Base-by-base conservation (phyloP, 2,797 vertebrate genomes). In the Rhinogobio ventralis region DNA sequence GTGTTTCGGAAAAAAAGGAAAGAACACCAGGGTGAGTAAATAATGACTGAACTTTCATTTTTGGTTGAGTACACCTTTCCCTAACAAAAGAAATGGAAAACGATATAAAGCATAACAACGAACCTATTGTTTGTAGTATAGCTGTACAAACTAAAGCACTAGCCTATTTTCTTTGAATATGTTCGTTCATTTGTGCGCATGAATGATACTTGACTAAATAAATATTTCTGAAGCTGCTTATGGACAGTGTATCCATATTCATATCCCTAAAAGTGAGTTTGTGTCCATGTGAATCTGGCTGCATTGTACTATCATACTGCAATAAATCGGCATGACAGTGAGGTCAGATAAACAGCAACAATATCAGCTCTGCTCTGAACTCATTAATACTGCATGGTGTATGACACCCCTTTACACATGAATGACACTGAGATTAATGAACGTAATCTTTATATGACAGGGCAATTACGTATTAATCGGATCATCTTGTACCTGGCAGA, bases 401-500 rank as follows among this genome's bases (percentile, higher is more conserved):
- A 6, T 62, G 75, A 77, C 60, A 25, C 7, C 33, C 53, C 14
- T 51, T 51, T 36, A 79, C 19, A 51, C 46, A 53, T 68, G 46
- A 68, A 39, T 68, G 46, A 4, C 33, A 71, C 66, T 57, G 33
- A 71, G 66, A 55, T 69, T 55, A 81, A 82, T 82, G 28, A 74
- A 14, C 6, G 30, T 30, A 13, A 49, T 66, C 28, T 74, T 64
- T 51, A 14, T 25, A 73, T 82, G 69, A 49, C 9, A 0, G 79
- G 17, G 15, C 10, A 57, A 19, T 60, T 42, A 30, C 68, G 46
- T 20, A 74, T 36, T 3, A 73, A n/a, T 83, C 30, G 10, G 57
- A 36, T 64, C 1, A 74, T 80, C 46, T 46, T 23, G 46, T 94
- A 95, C 93, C 94, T 94, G 87, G 85, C 72, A 79, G 91, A 86